Evolutionary conservation across 2,113 vertebrate species (phyloP).

Genomic region (Ciconia maguari): DNA sequence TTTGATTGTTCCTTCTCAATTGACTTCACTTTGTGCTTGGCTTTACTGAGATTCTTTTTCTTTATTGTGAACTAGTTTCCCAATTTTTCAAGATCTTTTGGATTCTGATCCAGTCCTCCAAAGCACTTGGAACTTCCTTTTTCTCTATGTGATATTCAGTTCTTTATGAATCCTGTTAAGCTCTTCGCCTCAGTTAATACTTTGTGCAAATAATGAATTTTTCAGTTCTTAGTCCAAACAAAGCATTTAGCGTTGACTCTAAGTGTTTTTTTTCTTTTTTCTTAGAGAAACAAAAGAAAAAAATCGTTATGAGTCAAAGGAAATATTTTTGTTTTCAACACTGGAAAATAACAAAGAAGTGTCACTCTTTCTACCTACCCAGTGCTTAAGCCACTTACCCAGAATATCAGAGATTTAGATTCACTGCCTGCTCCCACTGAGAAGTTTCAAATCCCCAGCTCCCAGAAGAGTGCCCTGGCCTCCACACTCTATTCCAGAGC

Average conservation of each 20-base stretch:
- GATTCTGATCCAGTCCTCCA: background rate
- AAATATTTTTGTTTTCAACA: conserved; percentile 7
- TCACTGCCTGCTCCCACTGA: background rate
- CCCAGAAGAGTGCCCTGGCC: background rate
- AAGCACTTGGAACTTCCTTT: background rate
- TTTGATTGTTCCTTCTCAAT: background rate
- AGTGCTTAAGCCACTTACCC: background rate
- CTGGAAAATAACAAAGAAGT: background rate
- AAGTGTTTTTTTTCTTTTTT: background rate
- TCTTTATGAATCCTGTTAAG: background rate
- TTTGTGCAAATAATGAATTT: conserved; percentile 23
- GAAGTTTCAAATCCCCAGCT: background rate
- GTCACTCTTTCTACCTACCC: background rate
- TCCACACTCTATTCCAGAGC: background rate
- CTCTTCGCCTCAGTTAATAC: background rate
- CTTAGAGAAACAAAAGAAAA: background rate
- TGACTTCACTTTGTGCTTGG: background rate
- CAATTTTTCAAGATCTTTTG: background rate
- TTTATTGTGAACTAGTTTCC: background rate
- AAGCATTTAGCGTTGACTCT: background rate
- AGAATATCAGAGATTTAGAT: background rate
- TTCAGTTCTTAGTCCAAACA: background rate
- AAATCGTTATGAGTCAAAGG: background rate
- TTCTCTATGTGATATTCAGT: background rate
- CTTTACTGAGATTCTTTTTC: background rate